Evolutionary conservation across 2,888 invertebrate genomes (phyloP), one percentile per base, ranked within the genome.

Genomic region (Gibbula magus): DNA sequence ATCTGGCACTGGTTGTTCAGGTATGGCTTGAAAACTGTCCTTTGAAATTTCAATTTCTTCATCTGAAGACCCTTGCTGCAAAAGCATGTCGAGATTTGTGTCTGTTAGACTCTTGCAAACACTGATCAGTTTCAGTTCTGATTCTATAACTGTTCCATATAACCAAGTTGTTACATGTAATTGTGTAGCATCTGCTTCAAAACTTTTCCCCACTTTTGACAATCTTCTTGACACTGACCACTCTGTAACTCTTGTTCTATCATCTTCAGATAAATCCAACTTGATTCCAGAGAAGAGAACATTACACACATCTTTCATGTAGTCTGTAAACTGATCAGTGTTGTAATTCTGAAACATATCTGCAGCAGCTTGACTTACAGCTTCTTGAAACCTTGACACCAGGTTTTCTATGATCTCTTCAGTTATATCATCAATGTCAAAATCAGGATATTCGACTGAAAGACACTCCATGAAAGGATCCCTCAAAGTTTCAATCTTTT

Each of bases 131-230:
- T 83, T 74, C 13, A 79, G 45, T 22, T 76, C 73, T n/a, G 79
- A 78, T 35, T 54, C 51, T 4, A 79, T 35, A 18, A 51, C 35
- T 32, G 54, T 8, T 7, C 22, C 45, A 22, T 79, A 78, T 13
- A 78, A n/a, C 83, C 83, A 83, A 53, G 61, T 53, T 25, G 77
- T 52, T 16, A 79, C 78, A 79, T 83, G 83, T 22, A 81, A 39
- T n/a, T 66, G n/a, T 16, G 79, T 54, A 7, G 81, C 70, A n/a
- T 56, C 29, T 29, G 76, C 45, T 29, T 66, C 7, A 54, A 80
- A 78, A 29, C 54, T 32, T 18, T 8, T 16, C 10, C 51, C 4
- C 10, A 20, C 54, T 22, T 29, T 20, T n/a, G 56, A 32, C 18
- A 76, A n/a, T 25, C 22, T 25, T 7, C 54, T 20, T n/a, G n/a